Evolutionary conservation across 2,113 vertebrate genomes (phyloP), one percentile per base, ranked within the genome.

Genomic region (Triplophysa siluroides): DNA sequence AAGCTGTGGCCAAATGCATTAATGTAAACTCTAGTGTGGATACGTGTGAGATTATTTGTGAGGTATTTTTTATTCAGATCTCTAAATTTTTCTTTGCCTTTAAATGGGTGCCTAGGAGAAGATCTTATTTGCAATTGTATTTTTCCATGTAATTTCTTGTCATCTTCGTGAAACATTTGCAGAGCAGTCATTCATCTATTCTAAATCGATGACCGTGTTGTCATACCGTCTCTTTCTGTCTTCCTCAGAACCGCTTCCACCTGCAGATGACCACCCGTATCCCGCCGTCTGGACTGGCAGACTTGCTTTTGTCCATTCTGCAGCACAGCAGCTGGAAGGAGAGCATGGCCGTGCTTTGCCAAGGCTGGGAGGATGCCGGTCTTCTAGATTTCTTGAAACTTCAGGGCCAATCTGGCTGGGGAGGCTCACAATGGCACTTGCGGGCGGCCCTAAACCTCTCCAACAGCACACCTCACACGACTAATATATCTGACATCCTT

Each of bases 201-300:
- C 50, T 52, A 18, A 45, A 45, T 61, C 60, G 1, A 1, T 24
- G 13, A 50, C 19, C n/a, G 11, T 21, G 54, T 65, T 71, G 66
- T 64, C n/a, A 67, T 72, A 19, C 38, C n/a, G 23, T 70, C 10
- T 54, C 70, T 33, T 1, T 83, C 52, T 60, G 16, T 65, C 72
- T 80, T 75, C 21, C 3, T 33, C 88, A 98, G 96, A 97, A 92
- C 78, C 95, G 88, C 0, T 95, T 97, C 87, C 96, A 97, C 85
- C 92, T 97, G 72, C 94, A 93, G 88, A 88, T 97, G 95, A 88
- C 93, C 82, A 94, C 89, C 3, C 91, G 91, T 50, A 90, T 93
- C 77, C 92, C 95, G 0, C 87, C 92, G 58, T 94, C 95, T 2
- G 92, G 65, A 0, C 88, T 96, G 75, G 89, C 94, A 12, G 93